Percentiles rank a stretch among this genome's conserved stretches.
These are phyloP conservation scores for Entelurus aequoreus DNA, from an alignment of 2,113 vertebrate species.

Conservation along the genomic window DNA sequence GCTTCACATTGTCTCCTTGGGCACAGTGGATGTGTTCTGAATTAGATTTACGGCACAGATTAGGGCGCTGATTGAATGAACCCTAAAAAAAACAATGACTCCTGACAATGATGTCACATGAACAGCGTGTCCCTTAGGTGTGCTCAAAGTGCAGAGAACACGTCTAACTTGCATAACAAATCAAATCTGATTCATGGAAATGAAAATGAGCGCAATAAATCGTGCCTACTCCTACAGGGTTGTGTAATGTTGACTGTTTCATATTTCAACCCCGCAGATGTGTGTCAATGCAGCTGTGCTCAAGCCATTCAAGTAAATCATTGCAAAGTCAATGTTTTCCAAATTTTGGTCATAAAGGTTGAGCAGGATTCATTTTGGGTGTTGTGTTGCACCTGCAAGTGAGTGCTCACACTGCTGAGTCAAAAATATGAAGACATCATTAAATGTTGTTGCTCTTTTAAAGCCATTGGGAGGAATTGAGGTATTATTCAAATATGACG, in stretches of 20 bases:
- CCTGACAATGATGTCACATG: conserved; percentile 26
- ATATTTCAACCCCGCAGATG: background rate
- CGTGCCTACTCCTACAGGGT: background rate
- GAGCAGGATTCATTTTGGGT: background rate
- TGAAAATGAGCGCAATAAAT: background rate
- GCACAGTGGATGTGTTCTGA: conserved; percentile 11
- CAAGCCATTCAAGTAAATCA: background rate
- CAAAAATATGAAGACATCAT: no score
- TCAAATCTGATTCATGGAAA: background rate
- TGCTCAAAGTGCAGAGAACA: background rate
- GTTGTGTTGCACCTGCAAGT: background rate
- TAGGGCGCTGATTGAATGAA: conserved; percentile 26
- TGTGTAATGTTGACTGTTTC: background rate
- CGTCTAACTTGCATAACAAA: background rate
- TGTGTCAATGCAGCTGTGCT: background rate
- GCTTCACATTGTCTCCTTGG: background rate
- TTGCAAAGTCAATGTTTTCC: background rate
- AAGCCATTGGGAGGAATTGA: no score
- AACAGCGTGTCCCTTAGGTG: conserved; percentile 5
- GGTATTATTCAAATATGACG: no score
- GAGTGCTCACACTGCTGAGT: background rate
- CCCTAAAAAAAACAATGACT: background rate
- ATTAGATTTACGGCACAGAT: conserved; percentile 39
- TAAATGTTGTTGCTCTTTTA: no score
- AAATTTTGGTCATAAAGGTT: background rate